phyloP scores from a whole-genome alignment of 2,888 invertebrate genomes.

The Mechanitis messenoides region DNA sequence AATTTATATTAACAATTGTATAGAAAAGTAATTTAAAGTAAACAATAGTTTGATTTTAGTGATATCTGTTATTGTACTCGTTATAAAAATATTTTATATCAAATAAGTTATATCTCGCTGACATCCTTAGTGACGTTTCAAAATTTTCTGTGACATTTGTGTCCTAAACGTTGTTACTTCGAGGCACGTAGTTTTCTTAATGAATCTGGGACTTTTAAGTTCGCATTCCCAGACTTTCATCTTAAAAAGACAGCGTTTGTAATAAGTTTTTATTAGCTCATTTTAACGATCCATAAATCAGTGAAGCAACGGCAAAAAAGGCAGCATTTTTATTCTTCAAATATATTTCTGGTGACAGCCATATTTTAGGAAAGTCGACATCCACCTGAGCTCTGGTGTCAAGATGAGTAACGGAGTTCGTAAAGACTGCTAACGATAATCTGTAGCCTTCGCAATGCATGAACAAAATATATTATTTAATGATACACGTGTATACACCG shows the following conservation, averaged over 20 bases:
- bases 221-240: conserved; percentile 17
- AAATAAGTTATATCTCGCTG: conserved; percentile 10
- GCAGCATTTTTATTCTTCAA: conserved; percentile 58
- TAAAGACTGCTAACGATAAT: conserved; percentile 11
- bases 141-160: conserved; percentile 8
- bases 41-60: too few species aligned
- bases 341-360: conserved; percentile 48
- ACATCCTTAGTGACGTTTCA: conserved; percentile 4
- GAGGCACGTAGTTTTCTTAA: conserved; percentile 19
- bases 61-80: too few species aligned
- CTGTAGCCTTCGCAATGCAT: background rate
- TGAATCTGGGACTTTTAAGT: conserved; percentile 19
- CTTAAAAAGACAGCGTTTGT: conserved; percentile 36
- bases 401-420: conserved; percentile 14
- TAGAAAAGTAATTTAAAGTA: background rate
- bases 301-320: conserved; percentile 51
- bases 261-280: conserved; percentile 51
- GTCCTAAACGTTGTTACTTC: conserved; percentile 12
- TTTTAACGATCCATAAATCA: conserved; percentile 71
- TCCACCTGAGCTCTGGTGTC: conserved; percentile 43
- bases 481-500: background rate
- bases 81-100: background rate
- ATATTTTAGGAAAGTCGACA: conserved; percentile 33
- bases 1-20: background rate
- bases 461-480: background rate